phyloP scores from a whole-genome alignment of 2,797 vertebrate species.

The Melanotaenia pygmaea region DNA sequence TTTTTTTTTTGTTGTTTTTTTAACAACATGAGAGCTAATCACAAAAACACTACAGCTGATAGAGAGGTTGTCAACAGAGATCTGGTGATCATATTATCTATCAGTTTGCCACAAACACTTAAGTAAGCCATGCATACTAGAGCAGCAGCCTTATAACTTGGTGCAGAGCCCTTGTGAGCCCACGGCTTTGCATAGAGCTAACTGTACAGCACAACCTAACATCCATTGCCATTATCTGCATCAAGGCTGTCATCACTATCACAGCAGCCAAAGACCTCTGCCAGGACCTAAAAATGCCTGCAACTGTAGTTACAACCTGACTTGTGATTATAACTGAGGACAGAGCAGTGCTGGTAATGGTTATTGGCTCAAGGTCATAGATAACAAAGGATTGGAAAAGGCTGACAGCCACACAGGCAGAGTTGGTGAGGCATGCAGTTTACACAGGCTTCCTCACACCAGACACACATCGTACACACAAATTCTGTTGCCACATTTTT shows the following conservation, averaged over 20 bases:
- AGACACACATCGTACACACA: not conserved
- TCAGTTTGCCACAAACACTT: slow-evolving; percentile 37
- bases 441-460: slow-evolving; percentile 5
- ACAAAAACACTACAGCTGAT: slow-evolving; percentile 36
- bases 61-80: slow-evolving; percentile 31
- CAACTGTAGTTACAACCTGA: slow-evolving; percentile 39
- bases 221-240: slow-evolving; percentile 62
- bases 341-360: slow-evolving; percentile 38
- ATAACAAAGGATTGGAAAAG: slow-evolving; percentile 38
- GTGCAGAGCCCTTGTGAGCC: slow-evolving; percentile 65
- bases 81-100: slow-evolving; percentile 45
- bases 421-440: slow-evolving; percentile 32
- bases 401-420: slow-evolving; percentile 32
- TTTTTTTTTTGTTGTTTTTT: not conserved
- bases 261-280: slow-evolving; percentile 52
- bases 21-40: slow-evolving; percentile 47
- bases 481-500: not conserved
- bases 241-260: slow-evolving; percentile 58
- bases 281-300: slow-evolving; percentile 35
- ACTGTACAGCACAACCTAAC: slow-evolving; percentile 41
- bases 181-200: slow-evolving; percentile 46
- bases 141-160: slow-evolving; percentile 55
- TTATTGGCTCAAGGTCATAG: slow-evolving; percentile 79
- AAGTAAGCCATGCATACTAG: slow-evolving; percentile 9
- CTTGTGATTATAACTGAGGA: slow-evolving; percentile 37